Percentiles rank a stretch among this genome's conserved stretches.
phyloP scores from a whole-genome alignment of 2,888 invertebrate genomes.

The Chelonus formosanus region DNA sequence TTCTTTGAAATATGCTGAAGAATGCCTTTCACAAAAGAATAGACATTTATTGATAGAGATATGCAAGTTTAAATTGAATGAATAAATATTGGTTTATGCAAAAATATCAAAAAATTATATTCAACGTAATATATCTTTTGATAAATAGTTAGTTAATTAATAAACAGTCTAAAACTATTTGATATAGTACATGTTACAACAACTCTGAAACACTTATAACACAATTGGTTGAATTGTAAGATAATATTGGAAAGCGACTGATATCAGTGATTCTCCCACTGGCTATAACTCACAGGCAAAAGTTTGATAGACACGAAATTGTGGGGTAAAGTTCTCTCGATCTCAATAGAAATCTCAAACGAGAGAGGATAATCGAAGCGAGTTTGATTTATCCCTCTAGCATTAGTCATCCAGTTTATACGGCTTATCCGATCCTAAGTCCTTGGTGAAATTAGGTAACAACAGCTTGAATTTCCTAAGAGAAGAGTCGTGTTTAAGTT shows the following conservation, averaged over 20 bases:
- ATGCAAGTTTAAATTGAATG: too few species aligned
- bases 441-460: conserved; percentile 16
- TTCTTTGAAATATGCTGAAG: too few species aligned
- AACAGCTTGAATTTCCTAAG: not conserved
- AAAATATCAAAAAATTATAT: too few species aligned
- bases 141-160: too few species aligned
- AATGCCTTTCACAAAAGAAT: too few species aligned
- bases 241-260: conserved; percentile 2
- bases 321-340: conserved; percentile 21
- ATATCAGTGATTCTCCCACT: conserved; percentile 1
- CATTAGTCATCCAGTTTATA: conserved; percentile 44
- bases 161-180: too few species aligned
- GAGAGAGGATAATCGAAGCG: conserved; percentile 40
- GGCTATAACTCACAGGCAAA: conserved; percentile 18
- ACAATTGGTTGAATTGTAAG: conserved; percentile 1
- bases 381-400: conserved; percentile 42
- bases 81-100: too few species aligned
- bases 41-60: too few species aligned
- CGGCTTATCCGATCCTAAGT: conserved; percentile 39
- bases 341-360: conserved; percentile 19
- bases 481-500: not conserved
- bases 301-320: conserved; percentile 25
- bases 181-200: too few species aligned
- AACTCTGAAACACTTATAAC: too few species aligned
- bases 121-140: too few species aligned